A percentile compares a stretch with the other conserved stretches of the same genome.
Evolutionary conservation across 2,888 invertebrate species (phyloP).

Genomic region (Nomada fucata): DNA sequence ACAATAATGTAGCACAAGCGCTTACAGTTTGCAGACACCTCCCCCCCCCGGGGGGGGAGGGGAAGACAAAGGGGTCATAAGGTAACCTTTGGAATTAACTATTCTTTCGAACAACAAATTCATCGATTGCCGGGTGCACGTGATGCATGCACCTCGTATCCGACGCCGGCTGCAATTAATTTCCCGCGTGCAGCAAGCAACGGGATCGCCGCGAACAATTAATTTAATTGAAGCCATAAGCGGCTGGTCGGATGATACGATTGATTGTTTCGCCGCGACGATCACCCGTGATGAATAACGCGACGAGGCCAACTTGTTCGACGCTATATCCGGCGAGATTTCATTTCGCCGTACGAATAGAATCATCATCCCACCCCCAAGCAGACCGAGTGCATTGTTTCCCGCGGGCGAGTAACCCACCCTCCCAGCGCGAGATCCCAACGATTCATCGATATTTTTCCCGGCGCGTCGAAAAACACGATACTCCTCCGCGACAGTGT

Average conservation of each 20-base stretch:
- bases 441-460: background rate
- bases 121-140: conserved; percentile 3
- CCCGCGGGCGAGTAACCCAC: conserved; percentile 27
- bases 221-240: conserved; percentile 47
- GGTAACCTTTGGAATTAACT: background rate
- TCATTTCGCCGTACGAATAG: conserved; percentile 31
- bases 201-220: conserved; percentile 26
- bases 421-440: background rate
- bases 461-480: background rate
- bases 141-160: background rate
- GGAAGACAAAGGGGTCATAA: background rate
- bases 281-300: conserved; percentile 36
- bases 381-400: conserved; percentile 18
- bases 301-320: conserved; percentile 25
- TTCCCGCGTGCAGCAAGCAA: conserved; percentile 3
- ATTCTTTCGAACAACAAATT: conserved; percentile 4
- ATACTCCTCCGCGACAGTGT: background rate
- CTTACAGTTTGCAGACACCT: background rate
- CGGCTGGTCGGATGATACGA: conserved; percentile 30
- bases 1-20: background rate
- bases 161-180: conserved; percentile 17
- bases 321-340: conserved; percentile 32
- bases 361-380: conserved; percentile 3
- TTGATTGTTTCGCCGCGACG: conserved; percentile 34
- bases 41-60: no score